phyloP scores from a whole-genome alignment of 1,140 invertebrate species.

The Drosophila tropicalis region DNA sequence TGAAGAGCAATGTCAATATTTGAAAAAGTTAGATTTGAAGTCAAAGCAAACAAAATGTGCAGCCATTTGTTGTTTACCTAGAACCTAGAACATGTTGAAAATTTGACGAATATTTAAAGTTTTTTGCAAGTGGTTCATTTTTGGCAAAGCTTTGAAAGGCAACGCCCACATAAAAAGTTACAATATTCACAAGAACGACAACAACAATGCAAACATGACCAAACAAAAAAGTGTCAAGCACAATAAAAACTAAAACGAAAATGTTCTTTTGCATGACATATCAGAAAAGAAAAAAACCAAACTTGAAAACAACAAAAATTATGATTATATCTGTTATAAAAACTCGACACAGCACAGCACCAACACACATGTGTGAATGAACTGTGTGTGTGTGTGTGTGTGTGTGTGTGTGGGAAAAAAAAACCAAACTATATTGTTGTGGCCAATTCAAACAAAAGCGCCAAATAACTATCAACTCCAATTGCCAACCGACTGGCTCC shows the following conservation, averaged over 20 bases:
- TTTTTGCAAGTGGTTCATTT: slow-evolving; percentile 37
- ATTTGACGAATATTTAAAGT: background rate
- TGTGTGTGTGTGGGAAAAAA: slow-evolving; percentile 43
- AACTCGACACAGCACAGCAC: slow-evolving; percentile 65
- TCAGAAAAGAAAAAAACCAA: slow-evolving; percentile 15
- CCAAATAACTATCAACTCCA: slow-evolving; percentile 4
- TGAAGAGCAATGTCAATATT: too few species aligned
- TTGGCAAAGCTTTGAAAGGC: background rate
- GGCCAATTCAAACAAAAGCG: slow-evolving; percentile 27
- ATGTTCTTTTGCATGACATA: slow-evolving; percentile 68
- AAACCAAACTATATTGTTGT: slow-evolving; percentile 27
- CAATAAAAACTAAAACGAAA: slow-evolving; percentile 22
- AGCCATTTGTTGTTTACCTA: too few species aligned
- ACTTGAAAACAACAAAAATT: slow-evolving; percentile 34
- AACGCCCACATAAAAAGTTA: background rate
- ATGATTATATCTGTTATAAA: slow-evolving; percentile 68
- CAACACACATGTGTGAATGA: slow-evolving; percentile 21
- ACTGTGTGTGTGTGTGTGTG: background rate
- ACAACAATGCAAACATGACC: slow-evolving; percentile 44
- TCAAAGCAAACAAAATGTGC: too few species aligned
- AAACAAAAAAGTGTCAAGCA: slow-evolving; percentile 35
- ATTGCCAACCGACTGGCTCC: slow-evolving; percentile 26
- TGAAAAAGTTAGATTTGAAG: too few species aligned
- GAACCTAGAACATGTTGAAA: too few species aligned
- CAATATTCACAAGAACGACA: background rate